phyloP scores from a whole-genome alignment of 1,140 invertebrate genomes.

The Bombyx mori region ASM3026992v2 NC_085110.1:14648501-14649000 shows the following conservation, averaged over 20 bases:
- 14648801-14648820: conserved; percentile 7
- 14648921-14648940: not conserved
- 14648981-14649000: conserved; percentile 11
- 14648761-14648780: conserved; percentile 34
- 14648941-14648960: not conserved
- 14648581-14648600: too few species aligned
- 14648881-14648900: not conserved
- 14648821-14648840: not conserved
- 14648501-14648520: too few species aligned
- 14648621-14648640: too few species aligned
- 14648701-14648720: conserved; percentile 20
- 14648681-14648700: conserved; percentile 24
- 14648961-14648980: conserved; percentile 13
- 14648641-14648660: too few species aligned
- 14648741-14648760: conserved; percentile 37
- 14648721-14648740: conserved; percentile 27
- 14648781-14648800: conserved; percentile 38
- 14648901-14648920: not conserved
- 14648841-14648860: not conserved
- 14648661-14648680: conserved; percentile 12
- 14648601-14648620: too few species aligned
- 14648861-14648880: not conserved
- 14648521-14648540: too few species aligned
- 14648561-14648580: too few species aligned
- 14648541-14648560: too few species aligned